Conservation (phyloP, 2,888 invertebrate genomes). For the Cryptosula pallasiana region DNA sequence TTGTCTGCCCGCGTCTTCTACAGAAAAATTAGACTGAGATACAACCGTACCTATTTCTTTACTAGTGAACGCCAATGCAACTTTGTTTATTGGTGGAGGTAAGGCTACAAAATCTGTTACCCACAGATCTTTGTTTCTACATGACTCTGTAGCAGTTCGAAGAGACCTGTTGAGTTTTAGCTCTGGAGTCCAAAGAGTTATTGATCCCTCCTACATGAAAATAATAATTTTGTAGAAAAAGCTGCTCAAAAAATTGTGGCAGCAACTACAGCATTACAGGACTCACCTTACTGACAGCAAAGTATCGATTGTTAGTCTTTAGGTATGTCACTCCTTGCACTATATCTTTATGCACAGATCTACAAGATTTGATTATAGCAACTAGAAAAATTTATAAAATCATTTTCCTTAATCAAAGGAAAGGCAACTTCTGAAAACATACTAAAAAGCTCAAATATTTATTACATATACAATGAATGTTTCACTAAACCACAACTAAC, state of each 20-base stretch:
- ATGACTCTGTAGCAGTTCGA: slow-evolving; percentile 49
- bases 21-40: no score
- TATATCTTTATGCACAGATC: slow-evolving; percentile 51
- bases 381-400: no score
- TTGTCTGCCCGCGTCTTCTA: background rate
- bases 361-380: no score
- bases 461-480: no score
- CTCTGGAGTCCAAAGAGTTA: slow-evolving; percentile 48
- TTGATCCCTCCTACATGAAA: slow-evolving; percentile 45
- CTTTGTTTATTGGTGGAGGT: slow-evolving; percentile 48
- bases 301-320: slow-evolving; percentile 48
- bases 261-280: background rate
- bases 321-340: slow-evolving; percentile 47
- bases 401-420: no score
- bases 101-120: slow-evolving; percentile 51
- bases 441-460: no score
- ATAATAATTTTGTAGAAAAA: no score
- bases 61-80: slow-evolving; percentile 52
- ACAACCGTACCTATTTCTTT: slow-evolving; percentile 54
- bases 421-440: no score
- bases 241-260: no score
- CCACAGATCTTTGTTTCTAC: slow-evolving; percentile 51
- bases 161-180: slow-evolving; percentile 43
- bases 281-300: slow-evolving; percentile 50
- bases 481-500: no score